These are phyloP conservation scores for Catharus minimus DNA, from an alignment of 2,113 vertebrate genomes.

Conservation along the genomic window DNA sequence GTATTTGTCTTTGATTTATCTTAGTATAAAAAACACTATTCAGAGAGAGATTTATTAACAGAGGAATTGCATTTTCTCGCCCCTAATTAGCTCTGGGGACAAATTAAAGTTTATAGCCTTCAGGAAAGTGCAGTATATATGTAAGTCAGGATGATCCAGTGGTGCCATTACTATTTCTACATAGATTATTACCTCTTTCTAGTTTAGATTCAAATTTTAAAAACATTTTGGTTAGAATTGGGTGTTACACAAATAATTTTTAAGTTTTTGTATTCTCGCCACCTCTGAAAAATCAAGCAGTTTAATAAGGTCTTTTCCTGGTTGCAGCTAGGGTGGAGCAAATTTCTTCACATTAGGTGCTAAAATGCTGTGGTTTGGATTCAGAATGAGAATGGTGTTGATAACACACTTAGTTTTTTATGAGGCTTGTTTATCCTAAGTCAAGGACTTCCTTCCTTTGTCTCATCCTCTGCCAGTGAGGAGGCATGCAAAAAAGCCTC, in stretches of 20 bases:
- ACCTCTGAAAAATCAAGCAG: not conserved
- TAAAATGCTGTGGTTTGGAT: not conserved
- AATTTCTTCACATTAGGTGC: not conserved
- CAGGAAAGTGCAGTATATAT: not conserved
- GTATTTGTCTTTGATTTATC: not conserved
- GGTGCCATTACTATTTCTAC: not conserved
- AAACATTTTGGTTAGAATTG: not conserved
- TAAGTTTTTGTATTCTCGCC: not conserved
- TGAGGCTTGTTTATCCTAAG: rapidly evolving
- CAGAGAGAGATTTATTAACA: not conserved
- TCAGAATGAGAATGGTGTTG: not conserved
- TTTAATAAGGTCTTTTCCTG: not conserved
- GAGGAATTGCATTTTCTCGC: not conserved
- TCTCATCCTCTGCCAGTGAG: not conserved
- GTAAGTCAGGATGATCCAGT: not conserved
- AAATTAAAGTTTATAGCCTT: not conserved
- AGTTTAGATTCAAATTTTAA: not conserved
- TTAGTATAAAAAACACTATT: not conserved
- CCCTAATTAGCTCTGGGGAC: not conserved
- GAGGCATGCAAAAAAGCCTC: not conserved
- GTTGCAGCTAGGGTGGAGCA: not conserved
- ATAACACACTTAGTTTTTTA: not conserved
- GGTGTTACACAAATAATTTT: not conserved
- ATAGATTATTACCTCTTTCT: not conserved
- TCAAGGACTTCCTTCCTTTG: not conserved